Conservation (phyloP, 2,113 vertebrate genomes). For the Myrmecobius fasciatus region DNA sequence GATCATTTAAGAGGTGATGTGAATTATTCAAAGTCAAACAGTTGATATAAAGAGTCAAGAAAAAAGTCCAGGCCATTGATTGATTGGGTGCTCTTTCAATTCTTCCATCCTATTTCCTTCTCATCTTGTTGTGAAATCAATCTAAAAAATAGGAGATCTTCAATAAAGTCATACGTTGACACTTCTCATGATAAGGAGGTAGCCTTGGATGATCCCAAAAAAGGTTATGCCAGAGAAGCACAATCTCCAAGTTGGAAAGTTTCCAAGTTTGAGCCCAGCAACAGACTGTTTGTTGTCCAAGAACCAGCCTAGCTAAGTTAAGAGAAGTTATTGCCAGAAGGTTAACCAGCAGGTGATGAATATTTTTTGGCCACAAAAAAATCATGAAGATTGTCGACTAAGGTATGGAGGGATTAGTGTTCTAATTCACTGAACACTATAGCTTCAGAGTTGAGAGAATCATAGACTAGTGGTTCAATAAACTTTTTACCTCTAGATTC, state of each 20-base stretch:
- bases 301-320: background rate
- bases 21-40: too few relatives aligned
- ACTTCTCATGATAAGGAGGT: background rate
- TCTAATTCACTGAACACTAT: background rate
- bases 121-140: background rate
- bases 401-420: background rate
- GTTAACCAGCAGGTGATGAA: background rate
- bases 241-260: background rate
- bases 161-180: background rate
- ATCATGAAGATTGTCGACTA: background rate
- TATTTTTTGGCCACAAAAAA: background rate
- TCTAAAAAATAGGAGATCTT: background rate
- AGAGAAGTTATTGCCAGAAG: background rate
- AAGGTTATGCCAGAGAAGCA: background rate
- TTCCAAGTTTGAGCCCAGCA: background rate
- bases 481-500: background rate
- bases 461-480: background rate
- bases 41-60: too few relatives aligned
- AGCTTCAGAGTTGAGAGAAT: background rate
- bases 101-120: too few relatives aligned
- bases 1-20: background rate
- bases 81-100: too few relatives aligned
- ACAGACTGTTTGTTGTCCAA: slow-evolving; percentile 1
- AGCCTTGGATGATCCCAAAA: background rate
- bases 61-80: too few relatives aligned